A percentile compares a stretch with the other conserved stretches of the same genome.
Conservation (phyloP, 1,140 invertebrate species). For the Batillaria attramentaria region DNA sequence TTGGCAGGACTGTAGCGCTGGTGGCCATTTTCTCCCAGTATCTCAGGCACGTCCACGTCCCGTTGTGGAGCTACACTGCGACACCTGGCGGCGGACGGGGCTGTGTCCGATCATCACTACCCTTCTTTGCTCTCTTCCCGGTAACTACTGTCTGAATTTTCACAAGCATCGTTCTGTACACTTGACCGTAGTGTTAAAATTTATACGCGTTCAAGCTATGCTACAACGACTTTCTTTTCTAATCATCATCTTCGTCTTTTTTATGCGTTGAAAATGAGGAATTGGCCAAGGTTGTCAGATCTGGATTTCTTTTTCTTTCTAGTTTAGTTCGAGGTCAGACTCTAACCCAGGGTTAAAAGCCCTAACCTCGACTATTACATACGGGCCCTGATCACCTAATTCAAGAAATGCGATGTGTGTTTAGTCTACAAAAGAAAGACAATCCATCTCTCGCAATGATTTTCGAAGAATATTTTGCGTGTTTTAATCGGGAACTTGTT, state of each 20-base stretch:
- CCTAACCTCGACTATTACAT: too few species aligned
- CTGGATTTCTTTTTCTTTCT: background rate
- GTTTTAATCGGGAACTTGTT: background rate
- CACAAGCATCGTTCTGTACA: background rate
- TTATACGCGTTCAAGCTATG: background rate
- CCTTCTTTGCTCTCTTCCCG: conserved; percentile 50
- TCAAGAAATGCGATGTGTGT: too few species aligned
- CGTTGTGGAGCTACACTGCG: background rate
- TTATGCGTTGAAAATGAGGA: background rate
- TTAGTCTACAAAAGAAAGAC: background rate
- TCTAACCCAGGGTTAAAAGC: too few species aligned
- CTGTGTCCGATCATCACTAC: background rate
- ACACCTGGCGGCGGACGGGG: background rate
- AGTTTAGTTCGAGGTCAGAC: too few species aligned
- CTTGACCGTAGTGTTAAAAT: background rate
- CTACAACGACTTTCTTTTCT: background rate
- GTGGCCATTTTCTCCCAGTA: conserved; percentile 30
- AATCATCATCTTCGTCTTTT: background rate
- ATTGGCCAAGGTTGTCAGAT: background rate
- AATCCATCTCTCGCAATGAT: background rate
- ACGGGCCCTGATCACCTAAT: too few species aligned
- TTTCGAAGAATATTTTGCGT: background rate
- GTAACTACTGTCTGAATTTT: conserved; percentile 29
- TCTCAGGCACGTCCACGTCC: background rate
- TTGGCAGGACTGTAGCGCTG: conserved; percentile 11